Percentiles rank a stretch among this genome's conserved stretches.
phyloP scores from a whole-genome alignment of 2,113 vertebrate species.

The Tragelaphus imberbis region DNA sequence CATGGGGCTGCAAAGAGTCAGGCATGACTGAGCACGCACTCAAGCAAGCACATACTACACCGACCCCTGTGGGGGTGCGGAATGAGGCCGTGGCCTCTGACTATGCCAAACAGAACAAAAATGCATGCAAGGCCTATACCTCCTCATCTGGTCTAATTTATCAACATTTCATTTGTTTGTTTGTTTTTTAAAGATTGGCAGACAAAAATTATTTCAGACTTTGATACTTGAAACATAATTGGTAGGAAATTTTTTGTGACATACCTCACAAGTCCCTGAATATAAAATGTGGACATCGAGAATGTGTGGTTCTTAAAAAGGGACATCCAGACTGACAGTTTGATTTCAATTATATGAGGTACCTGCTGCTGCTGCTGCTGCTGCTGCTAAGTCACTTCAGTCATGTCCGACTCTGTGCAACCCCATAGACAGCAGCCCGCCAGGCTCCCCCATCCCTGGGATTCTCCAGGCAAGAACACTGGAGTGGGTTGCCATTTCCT shows the following conservation, averaged over 20 bases:
- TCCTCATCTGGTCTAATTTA: background rate
- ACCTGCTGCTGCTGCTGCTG: background rate
- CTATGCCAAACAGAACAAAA: background rate
- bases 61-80: accelerated
- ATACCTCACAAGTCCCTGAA: background rate
- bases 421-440: no score
- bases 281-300: background rate
- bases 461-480: no score
- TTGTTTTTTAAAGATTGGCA: background rate
- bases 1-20: background rate
- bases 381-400: no score
- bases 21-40: background rate
- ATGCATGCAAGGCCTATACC: no score
- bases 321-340: background rate
- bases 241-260: background rate
- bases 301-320: background rate
- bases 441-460: no score
- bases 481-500: no score
- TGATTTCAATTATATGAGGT: background rate
- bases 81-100: background rate
- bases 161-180: background rate
- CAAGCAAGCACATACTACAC: background rate
- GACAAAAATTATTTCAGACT: background rate
- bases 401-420: no score
- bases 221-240: background rate